Evolutionary conservation across 2,113 vertebrate species (phyloP).

Genomic region (Lethenteron camtschaticum): DNA sequence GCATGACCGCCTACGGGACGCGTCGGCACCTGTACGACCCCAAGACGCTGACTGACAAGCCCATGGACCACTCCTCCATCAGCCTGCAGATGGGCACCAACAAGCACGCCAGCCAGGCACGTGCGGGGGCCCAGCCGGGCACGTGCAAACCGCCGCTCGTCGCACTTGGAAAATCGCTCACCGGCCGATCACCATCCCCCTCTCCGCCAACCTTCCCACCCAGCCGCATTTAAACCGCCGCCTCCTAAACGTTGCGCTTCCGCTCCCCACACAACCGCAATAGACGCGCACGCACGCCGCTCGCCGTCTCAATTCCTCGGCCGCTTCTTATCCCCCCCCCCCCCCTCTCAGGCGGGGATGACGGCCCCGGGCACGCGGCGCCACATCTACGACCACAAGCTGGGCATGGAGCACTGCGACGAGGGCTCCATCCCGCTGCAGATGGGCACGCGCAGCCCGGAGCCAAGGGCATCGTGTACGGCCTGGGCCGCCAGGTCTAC

Average conservation of each 20-base stretch:
- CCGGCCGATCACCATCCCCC: too few species aligned
- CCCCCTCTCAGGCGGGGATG: constrained; percentile 45
- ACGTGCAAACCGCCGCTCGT: too few species aligned
- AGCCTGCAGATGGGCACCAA: constrained; percentile 90
- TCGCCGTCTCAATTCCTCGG: not conserved
- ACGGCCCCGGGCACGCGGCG: constrained; percentile 71
- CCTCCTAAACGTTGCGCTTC: too few species aligned
- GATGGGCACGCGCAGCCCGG: constrained; percentile 84
- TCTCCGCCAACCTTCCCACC: not conserved
- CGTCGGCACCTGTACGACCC: constrained; percentile 68
- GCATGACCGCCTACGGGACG: constrained; percentile 78
- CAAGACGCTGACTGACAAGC: constrained; percentile 49
- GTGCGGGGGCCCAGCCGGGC: not conserved
- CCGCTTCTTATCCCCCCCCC: constrained; percentile 1
- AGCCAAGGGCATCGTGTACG: constrained; percentile 72
- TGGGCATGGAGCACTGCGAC: constrained; percentile 69
- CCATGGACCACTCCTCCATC: constrained; percentile 65
- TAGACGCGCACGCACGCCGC: too few species aligned
- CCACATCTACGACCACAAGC: constrained; percentile 65
- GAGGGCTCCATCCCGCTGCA: constrained; percentile 56
- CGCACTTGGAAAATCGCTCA: too few species aligned
- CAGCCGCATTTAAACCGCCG: too few species aligned
- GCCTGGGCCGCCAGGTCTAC: constrained; percentile 63
- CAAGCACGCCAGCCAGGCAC: constrained; percentile 71
- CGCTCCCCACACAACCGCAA: too few species aligned